Base-by-base conservation (phyloP, 2,113 vertebrate genomes). In the Percina caprodes region DNA sequence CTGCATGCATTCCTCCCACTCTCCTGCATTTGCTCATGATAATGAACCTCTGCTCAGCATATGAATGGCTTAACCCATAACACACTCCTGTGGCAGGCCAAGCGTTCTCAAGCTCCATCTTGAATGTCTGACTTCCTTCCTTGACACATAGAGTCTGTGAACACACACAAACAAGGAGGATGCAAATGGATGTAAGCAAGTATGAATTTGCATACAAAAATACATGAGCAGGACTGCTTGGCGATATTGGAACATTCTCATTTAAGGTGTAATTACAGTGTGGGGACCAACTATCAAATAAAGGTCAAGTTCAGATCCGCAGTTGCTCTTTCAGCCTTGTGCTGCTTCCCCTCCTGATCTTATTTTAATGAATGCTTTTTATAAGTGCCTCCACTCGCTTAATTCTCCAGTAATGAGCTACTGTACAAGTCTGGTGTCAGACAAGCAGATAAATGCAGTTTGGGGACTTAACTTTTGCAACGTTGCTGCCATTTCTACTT, bases 21-120 rank as follows among this genome's bases (percentile, higher is more conserved):
- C 76, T 55, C 69, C 51, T 77, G 80, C 83, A 69, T 92, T 92
- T 90, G 81, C 80, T 83, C 79, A 83, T 88, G 84, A 89, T 91
- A 93, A 93, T 91, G 86, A 88, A 72, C 62, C 52, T 89, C 86
- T 89, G 70, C 90, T 93, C 91, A 90, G 81, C 89, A 91, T 92
- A 82, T 91, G 92, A 94, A 93, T 90, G 69, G 82, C 65, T 70
- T 74, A 69, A 21, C 55, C 79, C 80, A 81, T 81, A 82, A 82
- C 88, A 72, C 80, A 71, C 79, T 89, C 75, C 75, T 85, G 72
- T 79, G 85, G 80, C 55, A 69, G 76, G 74, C 49, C 74, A 56
- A 68, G 66, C 56, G 24, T 76, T 75, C 84, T 83, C 63, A 11
- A 76, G 66, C 71, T 75, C 72, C 7, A 70, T 70, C 73, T 78